A percentile compares a stretch with the other conserved stretches of the same genome.
phyloP scores from a whole-genome alignment of 1,140 invertebrate species.

The Penaeus chinensis region DNA sequence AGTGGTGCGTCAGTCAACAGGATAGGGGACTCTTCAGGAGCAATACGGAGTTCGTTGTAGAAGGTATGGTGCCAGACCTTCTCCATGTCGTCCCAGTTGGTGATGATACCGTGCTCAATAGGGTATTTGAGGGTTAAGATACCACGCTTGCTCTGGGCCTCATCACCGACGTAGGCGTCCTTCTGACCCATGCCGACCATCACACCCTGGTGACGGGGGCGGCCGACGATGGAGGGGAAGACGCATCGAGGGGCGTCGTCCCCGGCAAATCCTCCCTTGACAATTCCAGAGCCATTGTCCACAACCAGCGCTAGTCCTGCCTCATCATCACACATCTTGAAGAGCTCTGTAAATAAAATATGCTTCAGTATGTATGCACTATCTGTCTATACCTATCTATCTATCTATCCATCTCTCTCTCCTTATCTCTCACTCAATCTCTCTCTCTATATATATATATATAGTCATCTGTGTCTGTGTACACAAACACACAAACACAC shows the following conservation, averaged over 20 bases:
- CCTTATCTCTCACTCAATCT: too few relatives aligned
- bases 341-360: too few relatives aligned
- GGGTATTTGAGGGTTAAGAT: conserved; percentile 94
- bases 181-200: conserved; percentile 98
- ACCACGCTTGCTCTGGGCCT: conserved; percentile 92
- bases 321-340: conserved; percentile 68
- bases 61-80: conserved; percentile 97
- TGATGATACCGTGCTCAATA: conserved; percentile 94
- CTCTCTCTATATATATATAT: too few relatives aligned
- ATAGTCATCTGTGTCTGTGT: too few relatives aligned
- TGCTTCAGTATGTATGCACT: too few relatives aligned
- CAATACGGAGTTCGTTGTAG: conserved; percentile 95
- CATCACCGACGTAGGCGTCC: conserved; percentile 90
- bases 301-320: conserved; percentile 74
- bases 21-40: conserved; percentile 88
- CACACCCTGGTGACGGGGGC: conserved; percentile 77
- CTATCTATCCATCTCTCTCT: too few relatives aligned
- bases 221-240: conserved; percentile 81
- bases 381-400: too few relatives aligned
- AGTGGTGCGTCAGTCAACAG: conserved; percentile 90
- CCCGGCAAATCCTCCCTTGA: conserved; percentile 77
- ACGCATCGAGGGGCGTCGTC: conserved; percentile 95
- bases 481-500: too few relatives aligned
- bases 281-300: conserved; percentile 78
- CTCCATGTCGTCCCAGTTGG: conserved; percentile 98